Evolutionary conservation across 2,113 vertebrate species (phyloP), one percentile per base, ranked within the genome.

Genomic region (Leucosticte australis): DNA sequence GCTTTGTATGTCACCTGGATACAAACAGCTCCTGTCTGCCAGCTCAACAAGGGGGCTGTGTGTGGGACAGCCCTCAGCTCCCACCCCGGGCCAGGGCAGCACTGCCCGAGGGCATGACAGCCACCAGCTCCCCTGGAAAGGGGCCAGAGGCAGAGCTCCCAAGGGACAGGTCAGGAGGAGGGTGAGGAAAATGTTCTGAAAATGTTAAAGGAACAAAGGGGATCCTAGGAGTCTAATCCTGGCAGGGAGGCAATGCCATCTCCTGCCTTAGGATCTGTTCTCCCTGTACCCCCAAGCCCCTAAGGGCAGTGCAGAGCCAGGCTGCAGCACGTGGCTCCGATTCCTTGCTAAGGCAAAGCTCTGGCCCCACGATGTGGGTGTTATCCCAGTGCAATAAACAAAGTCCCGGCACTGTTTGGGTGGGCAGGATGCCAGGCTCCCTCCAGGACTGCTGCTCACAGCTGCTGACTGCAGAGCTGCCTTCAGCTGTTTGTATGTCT

Each of bases 21-120:
- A 86, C 88, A 93, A 94, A 81, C 13, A 87, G 86, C 89, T 83
- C 9, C 13, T 83, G 83, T 81, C 57, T 69, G 26, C 50, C 79
- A 55, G 79, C 68, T 65, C 30, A 10, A 88, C 88, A 94, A 80
- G 1, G 30, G 60, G 64, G 37, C 83, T 83, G 10, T 83, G 78
- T 91, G 67, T 70, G 68, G 62, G 71, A 44, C 44, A 88, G 83
- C 78, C 11, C 78, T 20, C 9, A 4, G 74, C 59, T 90, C 49
- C 77, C 31, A 21, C 17, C 62, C 65, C 1, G 0, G 27, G 26
- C 37, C 56, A 44, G 44, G 30, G 57, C 39, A 46, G 37, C 50
- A 6, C 55, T 21, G 37, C 42, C 59, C 14, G 4, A 67, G 60
- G 82, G 49, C 57, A 68, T 0, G 28, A 28, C 5, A 79, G 69